A percentile compares a stretch with the other conserved stretches of the same genome.
These are phyloP conservation scores for Ridgeia piscesae DNA, from an alignment of 1,140 invertebrate genomes.

Conservation along the genomic window DNA sequence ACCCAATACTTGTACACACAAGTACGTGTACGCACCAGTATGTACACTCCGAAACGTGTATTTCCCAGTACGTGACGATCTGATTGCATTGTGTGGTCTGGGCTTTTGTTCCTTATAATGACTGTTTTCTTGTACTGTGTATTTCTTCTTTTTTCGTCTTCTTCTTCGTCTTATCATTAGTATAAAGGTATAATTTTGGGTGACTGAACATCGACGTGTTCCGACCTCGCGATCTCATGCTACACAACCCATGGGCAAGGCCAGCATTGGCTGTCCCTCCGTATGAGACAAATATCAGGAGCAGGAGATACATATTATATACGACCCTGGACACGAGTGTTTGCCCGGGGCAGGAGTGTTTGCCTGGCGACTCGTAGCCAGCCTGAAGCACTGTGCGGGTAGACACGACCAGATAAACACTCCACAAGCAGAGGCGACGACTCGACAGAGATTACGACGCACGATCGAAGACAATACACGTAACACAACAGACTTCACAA, in stretches of 20 bases:
- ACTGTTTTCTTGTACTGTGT: too few species aligned
- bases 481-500: not conserved
- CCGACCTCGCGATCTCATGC: too few species aligned
- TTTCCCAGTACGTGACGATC: not conserved
- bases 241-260: too few species aligned
- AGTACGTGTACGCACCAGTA: not conserved
- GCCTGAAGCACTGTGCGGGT: not conserved
- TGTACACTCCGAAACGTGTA: not conserved
- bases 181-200: too few species aligned
- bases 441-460: not conserved
- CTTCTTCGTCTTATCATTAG: too few species aligned
- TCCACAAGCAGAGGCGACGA: not conserved
- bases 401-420: not conserved
- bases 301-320: too few species aligned
- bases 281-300: not conserved
- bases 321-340: not conserved
- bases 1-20: too few species aligned
- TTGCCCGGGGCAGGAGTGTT: not conserved
- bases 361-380: not conserved
- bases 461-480: not conserved
- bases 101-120: too few species aligned
- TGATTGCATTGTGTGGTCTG: too few species aligned
- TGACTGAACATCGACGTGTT: too few species aligned
- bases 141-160: too few species aligned
- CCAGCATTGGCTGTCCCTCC: too few species aligned